These are phyloP conservation scores for Globicephala melas DNA, from an alignment of 2,113 vertebrate species.

Conservation along the genomic window DNA sequence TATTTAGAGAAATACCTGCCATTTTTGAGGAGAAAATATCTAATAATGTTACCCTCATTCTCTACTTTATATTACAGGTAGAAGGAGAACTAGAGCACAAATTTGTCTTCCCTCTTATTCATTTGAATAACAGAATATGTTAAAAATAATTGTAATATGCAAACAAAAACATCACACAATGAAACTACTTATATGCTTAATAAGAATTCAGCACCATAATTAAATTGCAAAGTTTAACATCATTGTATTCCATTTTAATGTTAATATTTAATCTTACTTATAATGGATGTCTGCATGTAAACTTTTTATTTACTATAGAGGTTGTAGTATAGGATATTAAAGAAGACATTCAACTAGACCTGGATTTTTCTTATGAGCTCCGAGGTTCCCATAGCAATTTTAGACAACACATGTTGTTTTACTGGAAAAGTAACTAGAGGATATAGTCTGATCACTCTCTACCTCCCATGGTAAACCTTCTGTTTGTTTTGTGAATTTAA, in stretches of 20 bases:
- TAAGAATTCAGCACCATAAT: constrained; percentile 9
- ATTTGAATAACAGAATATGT: constrained; percentile 48
- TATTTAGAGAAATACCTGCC: not conserved
- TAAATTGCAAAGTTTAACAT: constrained; percentile 34
- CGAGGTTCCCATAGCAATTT: constrained; percentile 81
- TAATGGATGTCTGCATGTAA: not conserved
- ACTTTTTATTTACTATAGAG: constrained; percentile 40
- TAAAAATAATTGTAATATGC: constrained; percentile 62
- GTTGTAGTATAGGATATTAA: constrained; percentile 64
- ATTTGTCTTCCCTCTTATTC: constrained; percentile 29
- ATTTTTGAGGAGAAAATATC: not conserved
- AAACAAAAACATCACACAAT: not conserved
- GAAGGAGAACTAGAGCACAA: not conserved
- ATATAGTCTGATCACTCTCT: constrained; percentile 71
- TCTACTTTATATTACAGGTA: not conserved
- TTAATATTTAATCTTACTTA: constrained; percentile 44
- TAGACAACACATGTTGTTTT: constrained; percentile 76
- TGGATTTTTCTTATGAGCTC: constrained; percentile 71
- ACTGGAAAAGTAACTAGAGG: constrained; percentile 80
- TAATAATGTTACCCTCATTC: not conserved
- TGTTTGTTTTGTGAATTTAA: constrained; percentile 81
- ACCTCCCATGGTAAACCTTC: constrained; percentile 80
- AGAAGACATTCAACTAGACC: constrained; percentile 67
- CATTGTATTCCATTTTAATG: not conserved
- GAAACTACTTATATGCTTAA: constrained; percentile 30